Conservation (phyloP, 2,797 vertebrate genomes). For the Pseudochaenichthys georgianus region DNA sequence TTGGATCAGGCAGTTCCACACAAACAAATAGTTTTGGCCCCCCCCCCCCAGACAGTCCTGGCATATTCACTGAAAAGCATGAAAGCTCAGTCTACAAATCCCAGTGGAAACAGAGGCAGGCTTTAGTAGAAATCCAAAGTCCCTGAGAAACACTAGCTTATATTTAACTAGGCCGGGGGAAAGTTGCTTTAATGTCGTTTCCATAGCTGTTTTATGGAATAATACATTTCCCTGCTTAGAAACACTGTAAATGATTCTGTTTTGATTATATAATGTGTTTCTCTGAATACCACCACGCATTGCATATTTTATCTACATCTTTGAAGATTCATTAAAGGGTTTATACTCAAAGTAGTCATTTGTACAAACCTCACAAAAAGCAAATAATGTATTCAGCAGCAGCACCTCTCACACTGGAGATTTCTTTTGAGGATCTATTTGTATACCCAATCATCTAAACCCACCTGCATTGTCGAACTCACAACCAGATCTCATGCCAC, state of each 20-base stretch:
- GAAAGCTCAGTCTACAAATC: slow-evolving; percentile 14
- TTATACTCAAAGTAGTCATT: slow-evolving; percentile 36
- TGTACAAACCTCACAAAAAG: slow-evolving; percentile 34
- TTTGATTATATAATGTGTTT: slow-evolving; percentile 38
- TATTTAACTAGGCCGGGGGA: slow-evolving; percentile 44
- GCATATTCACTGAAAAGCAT: slow-evolving; percentile 14
- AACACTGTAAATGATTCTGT: slow-evolving; percentile 14
- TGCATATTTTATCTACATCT: slow-evolving; percentile 20
- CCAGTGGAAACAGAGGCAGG: slow-evolving; percentile 1
- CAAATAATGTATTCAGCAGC: slow-evolving; percentile 36
- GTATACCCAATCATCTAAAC: slow-evolving; percentile 32
- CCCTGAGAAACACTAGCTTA: slow-evolving; percentile 34
- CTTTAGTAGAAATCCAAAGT: slow-evolving; percentile 9
- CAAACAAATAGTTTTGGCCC: neutral
- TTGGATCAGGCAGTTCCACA: neutral
- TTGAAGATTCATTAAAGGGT: slow-evolving; percentile 46
- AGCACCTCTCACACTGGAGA: slow-evolving; percentile 26
- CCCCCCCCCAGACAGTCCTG: neutral
- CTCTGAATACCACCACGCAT: slow-evolving; percentile 15
- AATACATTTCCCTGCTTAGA: slow-evolving; percentile 28
- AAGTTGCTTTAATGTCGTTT: slow-evolving; percentile 29
- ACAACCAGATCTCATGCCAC: slow-evolving; percentile 14
- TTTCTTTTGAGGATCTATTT: slow-evolving; percentile 29
- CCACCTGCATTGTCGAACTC: slow-evolving; percentile 33
- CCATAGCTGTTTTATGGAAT: slow-evolving; percentile 22